Conservation (phyloP, 2,113 vertebrate species). For the Callaeas wilsoni region DNA sequence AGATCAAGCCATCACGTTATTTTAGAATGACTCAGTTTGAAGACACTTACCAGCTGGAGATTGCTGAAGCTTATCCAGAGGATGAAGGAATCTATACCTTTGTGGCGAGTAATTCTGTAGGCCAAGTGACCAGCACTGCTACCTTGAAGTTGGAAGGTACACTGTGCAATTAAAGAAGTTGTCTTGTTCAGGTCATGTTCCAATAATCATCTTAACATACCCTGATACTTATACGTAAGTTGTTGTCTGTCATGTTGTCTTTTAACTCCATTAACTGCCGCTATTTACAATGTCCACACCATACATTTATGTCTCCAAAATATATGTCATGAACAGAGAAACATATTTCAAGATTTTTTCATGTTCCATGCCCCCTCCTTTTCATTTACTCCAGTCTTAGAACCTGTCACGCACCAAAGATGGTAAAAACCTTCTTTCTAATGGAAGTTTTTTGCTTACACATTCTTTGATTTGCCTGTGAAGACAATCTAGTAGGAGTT, state of each 20-base stretch:
- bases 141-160: constrained; percentile 85
- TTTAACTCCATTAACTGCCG: constrained; percentile 55
- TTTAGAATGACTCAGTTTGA: constrained; percentile 96
- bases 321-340: not conserved
- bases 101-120: constrained; percentile 85
- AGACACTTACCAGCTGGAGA: constrained; percentile 92
- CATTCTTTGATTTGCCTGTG: not conserved
- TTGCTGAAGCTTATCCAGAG: constrained; percentile 89
- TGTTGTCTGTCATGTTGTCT: constrained; percentile 10
- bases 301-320: not conserved
- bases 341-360: not conserved
- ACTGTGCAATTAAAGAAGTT: constrained; percentile 3
- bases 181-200: not conserved
- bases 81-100: constrained; percentile 91
- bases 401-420: not conserved
- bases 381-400: not conserved
- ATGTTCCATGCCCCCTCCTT: not conserved
- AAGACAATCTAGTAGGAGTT: not conserved
- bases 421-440: not conserved
- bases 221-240: constrained; percentile 17
- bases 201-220: constrained; percentile 13
- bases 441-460: not conserved
- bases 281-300: not conserved
- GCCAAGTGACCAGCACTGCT: constrained; percentile 90
- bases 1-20: constrained; percentile 92